Evolutionary conservation across 2,113 vertebrate species (phyloP).

Genomic region (Castor canadensis): DNA sequence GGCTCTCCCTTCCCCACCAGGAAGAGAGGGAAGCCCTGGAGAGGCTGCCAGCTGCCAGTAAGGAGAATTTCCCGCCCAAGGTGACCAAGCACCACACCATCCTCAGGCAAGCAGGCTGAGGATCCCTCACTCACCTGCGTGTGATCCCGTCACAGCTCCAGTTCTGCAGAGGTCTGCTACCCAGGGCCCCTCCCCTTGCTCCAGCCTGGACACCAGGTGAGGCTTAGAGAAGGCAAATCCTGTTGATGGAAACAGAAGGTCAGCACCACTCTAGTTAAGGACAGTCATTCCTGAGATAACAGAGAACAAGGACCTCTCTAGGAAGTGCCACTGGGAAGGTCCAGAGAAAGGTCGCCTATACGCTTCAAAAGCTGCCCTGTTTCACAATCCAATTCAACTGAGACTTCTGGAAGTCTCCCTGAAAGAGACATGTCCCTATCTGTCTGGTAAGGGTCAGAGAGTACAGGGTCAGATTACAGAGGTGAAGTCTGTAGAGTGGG

Average conservation of each 20-base stretch:
- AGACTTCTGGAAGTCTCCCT: neutral
- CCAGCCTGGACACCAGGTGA: conserved; percentile 55
- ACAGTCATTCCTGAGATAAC: neutral
- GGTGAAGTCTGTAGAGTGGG: neutral
- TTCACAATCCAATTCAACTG: neutral
- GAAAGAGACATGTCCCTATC: neutral
- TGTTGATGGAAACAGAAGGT: neutral
- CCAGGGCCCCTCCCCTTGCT: conserved; percentile 30
- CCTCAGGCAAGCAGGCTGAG: neutral
- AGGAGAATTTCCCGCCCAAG: neutral
- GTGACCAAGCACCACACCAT: no score
- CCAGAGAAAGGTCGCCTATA: neutral
- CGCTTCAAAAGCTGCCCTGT: no score
- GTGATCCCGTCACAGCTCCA: neutral
- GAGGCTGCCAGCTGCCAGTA: neutral
- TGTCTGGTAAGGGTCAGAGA: neutral
- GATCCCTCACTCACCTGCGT: neutral
- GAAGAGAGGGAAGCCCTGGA: neutral
- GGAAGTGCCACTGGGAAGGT: neutral
- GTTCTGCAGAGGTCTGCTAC: neutral
- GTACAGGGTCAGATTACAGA: neutral
- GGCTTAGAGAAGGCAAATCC: conserved; percentile 57
- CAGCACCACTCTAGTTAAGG: neutral
- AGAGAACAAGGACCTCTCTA: neutral
- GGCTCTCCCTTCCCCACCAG: neutral